These are phyloP conservation scores for Neoseiulus cucumeris DNA, from an alignment of 1,140 invertebrate genomes.

Conservation along the genomic window DNA sequence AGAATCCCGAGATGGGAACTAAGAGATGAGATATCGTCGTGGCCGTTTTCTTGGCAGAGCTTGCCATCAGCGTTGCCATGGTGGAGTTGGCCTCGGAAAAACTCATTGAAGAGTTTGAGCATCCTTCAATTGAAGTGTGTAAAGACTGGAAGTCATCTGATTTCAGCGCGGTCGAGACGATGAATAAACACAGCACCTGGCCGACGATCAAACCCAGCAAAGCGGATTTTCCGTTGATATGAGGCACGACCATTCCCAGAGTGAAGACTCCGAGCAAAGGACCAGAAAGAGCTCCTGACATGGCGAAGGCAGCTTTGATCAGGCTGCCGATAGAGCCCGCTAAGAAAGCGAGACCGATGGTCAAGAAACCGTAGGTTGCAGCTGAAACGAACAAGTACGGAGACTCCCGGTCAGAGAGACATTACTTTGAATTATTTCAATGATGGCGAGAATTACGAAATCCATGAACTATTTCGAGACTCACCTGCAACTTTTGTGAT, in stretches of 20 bases:
- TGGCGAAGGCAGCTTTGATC: constrained; percentile 47
- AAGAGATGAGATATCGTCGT: not conserved
- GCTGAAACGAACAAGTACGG: constrained; percentile 31
- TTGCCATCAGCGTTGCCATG: not conserved
- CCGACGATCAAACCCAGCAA: not conserved
- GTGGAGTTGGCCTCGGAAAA: not conserved
- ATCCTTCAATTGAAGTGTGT: not conserved
- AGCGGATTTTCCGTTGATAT: constrained; percentile 3
- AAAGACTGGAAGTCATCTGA: not conserved
- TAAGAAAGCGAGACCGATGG: constrained; percentile 49
- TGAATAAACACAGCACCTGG: not conserved
- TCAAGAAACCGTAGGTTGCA: constrained; percentile 42
- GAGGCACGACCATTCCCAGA: constrained; percentile 41
- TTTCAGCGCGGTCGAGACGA: not conserved
- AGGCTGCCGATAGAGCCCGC: constrained; percentile 48
- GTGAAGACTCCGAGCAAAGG: constrained; percentile 57
- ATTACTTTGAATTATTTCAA: not conserved
- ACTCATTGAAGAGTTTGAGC: not conserved
- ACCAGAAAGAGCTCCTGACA: constrained; percentile 60
- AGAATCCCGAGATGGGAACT: not conserved
- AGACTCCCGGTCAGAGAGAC: not conserved
- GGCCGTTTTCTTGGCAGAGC: not conserved
- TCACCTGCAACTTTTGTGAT: not conserved
- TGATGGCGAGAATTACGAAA: too few species aligned
- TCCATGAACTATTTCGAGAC: too few species aligned